Evolutionary conservation across 2,797 vertebrate genomes (phyloP).

Genomic region (Liparis tanakae): DNA sequence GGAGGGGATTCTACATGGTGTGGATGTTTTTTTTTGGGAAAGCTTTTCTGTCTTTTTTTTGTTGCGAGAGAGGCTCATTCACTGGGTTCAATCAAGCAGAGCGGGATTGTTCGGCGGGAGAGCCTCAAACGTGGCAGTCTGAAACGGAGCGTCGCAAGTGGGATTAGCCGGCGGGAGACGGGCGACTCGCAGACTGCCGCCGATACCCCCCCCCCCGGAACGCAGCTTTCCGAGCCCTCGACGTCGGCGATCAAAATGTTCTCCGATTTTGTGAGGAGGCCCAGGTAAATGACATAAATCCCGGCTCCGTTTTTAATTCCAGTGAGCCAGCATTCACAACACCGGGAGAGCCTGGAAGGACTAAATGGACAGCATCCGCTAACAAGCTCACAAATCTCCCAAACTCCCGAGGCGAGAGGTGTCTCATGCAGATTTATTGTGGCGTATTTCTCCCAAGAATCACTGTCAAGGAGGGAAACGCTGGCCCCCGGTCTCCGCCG

Average conservation of each 20-base stretch:
- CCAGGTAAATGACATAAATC: slow-evolving; percentile 29
- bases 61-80: slow-evolving; percentile 26
- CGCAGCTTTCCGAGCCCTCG: neutral
- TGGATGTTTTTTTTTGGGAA: slow-evolving; percentile 43
- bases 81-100: slow-evolving; percentile 54
- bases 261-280: slow-evolving; percentile 24
- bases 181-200: slow-evolving; percentile 32
- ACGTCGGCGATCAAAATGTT: slow-evolving; percentile 28
- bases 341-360: slow-evolving; percentile 6
- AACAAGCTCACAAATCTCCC: slow-evolving; percentile 22
- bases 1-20: slow-evolving; percentile 16
- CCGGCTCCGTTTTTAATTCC: slow-evolving; percentile 1
- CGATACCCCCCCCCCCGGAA: slow-evolving; percentile 5
- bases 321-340: slow-evolving; percentile 20
- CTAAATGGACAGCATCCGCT: slow-evolving; percentile 40
- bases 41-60: slow-evolving; percentile 1
- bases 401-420: neutral
- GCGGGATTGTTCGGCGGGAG: slow-evolving; percentile 50
- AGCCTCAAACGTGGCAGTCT: slow-evolving; percentile 48
- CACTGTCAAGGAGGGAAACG: slow-evolving; percentile 28
- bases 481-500: slow-evolving; percentile 9
- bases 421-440: slow-evolving; percentile 47
- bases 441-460: slow-evolving; percentile 47
- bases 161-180: slow-evolving; percentile 47
- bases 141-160: slow-evolving; percentile 51